Evolutionary conservation across 2,888 invertebrate species (phyloP), one percentile per base, ranked within the genome.

Genomic region (Epinotia brunnichana): DNA sequence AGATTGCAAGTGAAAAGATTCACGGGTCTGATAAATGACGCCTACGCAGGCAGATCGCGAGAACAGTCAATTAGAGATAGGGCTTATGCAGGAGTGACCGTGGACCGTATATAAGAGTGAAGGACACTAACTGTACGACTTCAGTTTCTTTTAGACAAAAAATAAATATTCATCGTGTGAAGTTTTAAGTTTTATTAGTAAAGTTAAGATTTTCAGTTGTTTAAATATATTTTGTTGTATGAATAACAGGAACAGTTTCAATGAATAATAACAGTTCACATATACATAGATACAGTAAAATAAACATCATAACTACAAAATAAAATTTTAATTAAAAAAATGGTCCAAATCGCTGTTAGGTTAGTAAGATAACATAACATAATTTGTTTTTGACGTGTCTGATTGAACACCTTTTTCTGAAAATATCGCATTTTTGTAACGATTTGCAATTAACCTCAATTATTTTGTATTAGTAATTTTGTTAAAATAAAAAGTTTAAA

Each of bases 1-100:
- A 77, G 70, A 77, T 72, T 74, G 76, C 76, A 76, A 77, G 76
- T 76, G 76, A 73, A 72, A 74, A 39, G 72, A 73, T 64, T 61
- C 72, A 76, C 74, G 71, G 71, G 24, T 11, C 35, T 57, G 72
- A 73, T 68, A 73, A 67, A 54, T 54, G 44, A 62, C 72, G 56
- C 72, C 72, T 62, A 68, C 72, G 57, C 48, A 48, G 29, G 60
- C 17, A 41, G 35, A 54, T 54, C 15, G 41, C 21, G 54, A 72
- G 17, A 67, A 61, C 61, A 56, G 15, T 2, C 15, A 15, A 56
- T 35, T 24, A 59, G 35, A 69, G 60, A 67, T 69, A 69, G 66
- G 53, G 44, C 44, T 61, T 56, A 56, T 59, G 19, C 19, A 61
- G 44, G 17, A 61, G 54, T 61, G n/a, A 54, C 15, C 15, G 29